A percentile compares a stretch with the other conserved stretches of the same genome.
phyloP scores from a whole-genome alignment of 2,797 vertebrate species.

The Cynodonichthys magdalenae region DNA sequence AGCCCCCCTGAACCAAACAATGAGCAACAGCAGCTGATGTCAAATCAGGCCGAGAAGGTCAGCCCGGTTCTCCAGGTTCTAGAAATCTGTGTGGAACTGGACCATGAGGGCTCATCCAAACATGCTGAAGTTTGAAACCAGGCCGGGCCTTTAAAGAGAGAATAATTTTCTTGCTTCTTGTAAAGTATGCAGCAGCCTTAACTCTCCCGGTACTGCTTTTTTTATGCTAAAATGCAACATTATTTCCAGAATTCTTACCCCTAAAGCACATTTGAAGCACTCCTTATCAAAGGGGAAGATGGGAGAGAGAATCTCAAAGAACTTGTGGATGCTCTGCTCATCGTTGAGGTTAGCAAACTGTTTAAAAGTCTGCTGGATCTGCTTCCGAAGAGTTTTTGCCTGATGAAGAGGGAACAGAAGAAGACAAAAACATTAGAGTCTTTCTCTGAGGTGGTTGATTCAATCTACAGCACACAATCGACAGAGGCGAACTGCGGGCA shows the following conservation, averaged over 20 bases:
- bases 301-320: constrained; percentile 96
- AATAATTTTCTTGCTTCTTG: too few species aligned
- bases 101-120: too few species aligned
- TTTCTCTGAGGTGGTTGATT: constrained; percentile 14
- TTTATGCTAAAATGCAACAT: constrained; percentile 7
- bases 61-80: too few species aligned
- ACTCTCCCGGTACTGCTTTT: not conserved
- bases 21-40: too few species aligned
- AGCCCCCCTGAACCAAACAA: too few species aligned
- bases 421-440: not conserved
- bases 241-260: constrained; percentile 76
- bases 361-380: constrained; percentile 97
- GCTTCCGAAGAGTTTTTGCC: constrained; percentile 95
- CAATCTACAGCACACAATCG: constrained; percentile 15
- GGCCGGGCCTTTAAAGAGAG: too few species aligned
- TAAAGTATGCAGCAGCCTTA: too few species aligned
- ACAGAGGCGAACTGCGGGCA: constrained; percentile 25
- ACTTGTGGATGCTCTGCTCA: constrained; percentile 97
- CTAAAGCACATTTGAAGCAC: constrained; percentile 98
- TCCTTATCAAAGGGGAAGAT: constrained; percentile 98
- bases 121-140: too few species aligned
- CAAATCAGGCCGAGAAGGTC: too few species aligned
- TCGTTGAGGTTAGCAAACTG: constrained; percentile 97
- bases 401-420: constrained; percentile 44
- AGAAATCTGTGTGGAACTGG: too few species aligned